Base-by-base conservation (phyloP, 2,113 vertebrate genomes). In the Myrmecophaga tridactyla region DNA sequence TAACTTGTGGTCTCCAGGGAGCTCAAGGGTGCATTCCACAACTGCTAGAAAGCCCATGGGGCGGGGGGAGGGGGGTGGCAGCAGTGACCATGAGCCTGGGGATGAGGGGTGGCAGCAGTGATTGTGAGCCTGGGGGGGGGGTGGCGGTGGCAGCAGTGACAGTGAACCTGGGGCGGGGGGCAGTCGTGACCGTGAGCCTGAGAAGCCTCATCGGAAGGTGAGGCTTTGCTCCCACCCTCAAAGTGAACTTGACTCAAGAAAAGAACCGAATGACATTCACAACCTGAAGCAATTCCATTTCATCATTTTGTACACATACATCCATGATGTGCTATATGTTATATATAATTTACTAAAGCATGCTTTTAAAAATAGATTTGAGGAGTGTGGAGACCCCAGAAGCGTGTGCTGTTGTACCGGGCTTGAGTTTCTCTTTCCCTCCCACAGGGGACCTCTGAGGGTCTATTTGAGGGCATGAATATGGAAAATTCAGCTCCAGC, bases 391-490 rank as follows among this genome's bases (percentile, higher is more conserved):
- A 96, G 96, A 92, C 96, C 94, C 96, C 94, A 97, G 96, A 96
- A 97, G 95, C 7, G 56, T 96, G 88, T 96, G 90, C 97, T 97
- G 96, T 95, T 97, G 96, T 97, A 92, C 96, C 86, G 96, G 95
- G 97, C 97, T 96, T 77, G 86, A 95, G 90, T 97, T 95, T 95
- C 94, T 96, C 86, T 85, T 96, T 96, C 75, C 86, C 20, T 69
- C 86, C 96, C 97, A 97, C 83, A 39, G 86, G 96, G 96, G 96
- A 97, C 94, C 92, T 95, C 86, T 69, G 95, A 95, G 94, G 96
- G 96, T 97, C 96, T 97, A 97, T 97, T 95, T 97, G 97, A 96
- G 97, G 97, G 94, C 96, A 97, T 96, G 90, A 97, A 97, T 96
- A 96, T 96, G 97, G 97, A 97, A 97, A 96, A 88, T 96, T 96